A percentile compares a stretch with the other conserved stretches of the same genome.
These are phyloP conservation scores for Telmatherina bonti DNA, from an alignment of 2,797 vertebrate species.

Conservation along the genomic window DNA sequence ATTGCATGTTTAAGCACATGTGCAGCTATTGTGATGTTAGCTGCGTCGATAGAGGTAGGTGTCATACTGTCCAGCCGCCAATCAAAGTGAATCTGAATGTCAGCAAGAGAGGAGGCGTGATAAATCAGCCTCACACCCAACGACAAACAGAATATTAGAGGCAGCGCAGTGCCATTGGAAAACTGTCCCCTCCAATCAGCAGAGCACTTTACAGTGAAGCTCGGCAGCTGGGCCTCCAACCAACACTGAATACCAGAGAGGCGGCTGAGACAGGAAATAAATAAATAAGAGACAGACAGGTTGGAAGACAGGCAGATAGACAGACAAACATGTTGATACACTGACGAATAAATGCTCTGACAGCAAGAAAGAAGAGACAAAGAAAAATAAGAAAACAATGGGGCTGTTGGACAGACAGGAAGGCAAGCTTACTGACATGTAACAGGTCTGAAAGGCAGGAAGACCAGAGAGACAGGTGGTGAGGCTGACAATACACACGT, in stretches of 20 bases:
- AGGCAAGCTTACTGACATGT: not conserved
- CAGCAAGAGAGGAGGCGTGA: slow-evolving; percentile 78
- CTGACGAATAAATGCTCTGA: slow-evolving; percentile 37
- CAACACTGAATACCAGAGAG: slow-evolving; percentile 53
- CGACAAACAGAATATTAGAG: slow-evolving; percentile 85
- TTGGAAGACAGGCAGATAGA: slow-evolving; percentile 31
- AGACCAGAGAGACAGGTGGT: slow-evolving; percentile 1
- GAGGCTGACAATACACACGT: not conserved
- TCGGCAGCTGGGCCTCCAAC: slow-evolving; percentile 52
- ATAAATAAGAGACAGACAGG: slow-evolving; percentile 52
- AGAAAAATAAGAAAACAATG: slow-evolving; percentile 34
- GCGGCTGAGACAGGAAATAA: slow-evolving; percentile 50
- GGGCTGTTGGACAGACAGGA: slow-evolving; percentile 9
- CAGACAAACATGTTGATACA: slow-evolving; percentile 20
- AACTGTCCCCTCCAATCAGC: slow-evolving; percentile 83
- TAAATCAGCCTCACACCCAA: slow-evolving; percentile 80
- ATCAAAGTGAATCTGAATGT: slow-evolving; percentile 83
- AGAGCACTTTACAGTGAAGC: slow-evolving; percentile 76
- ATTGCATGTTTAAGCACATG: slow-evolving; percentile 18
- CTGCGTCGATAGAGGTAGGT: slow-evolving; percentile 30
- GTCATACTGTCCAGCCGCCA: slow-evolving; percentile 70
- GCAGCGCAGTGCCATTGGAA: slow-evolving; percentile 77
- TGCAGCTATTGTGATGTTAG: slow-evolving; percentile 17
- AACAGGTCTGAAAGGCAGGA: slow-evolving; percentile 8
- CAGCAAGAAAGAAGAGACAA: slow-evolving; percentile 45